A percentile compares a stretch with the other conserved stretches of the same genome.
Conservation (phyloP, 1,140 invertebrate species). For the Drosophila sp. region DNA sequence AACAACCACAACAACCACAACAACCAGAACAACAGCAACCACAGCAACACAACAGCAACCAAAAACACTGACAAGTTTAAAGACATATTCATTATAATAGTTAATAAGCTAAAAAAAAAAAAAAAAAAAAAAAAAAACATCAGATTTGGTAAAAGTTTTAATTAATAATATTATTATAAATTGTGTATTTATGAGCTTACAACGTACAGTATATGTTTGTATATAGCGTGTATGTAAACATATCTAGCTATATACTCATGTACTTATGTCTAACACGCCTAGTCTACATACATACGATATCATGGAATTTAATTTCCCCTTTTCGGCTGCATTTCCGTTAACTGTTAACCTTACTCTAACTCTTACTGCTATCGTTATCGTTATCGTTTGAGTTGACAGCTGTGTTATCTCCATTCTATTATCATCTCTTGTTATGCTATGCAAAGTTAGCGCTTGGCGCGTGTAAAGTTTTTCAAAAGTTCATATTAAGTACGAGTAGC, state of each 20-base stretch:
- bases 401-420: not conserved
- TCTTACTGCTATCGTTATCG: conserved; percentile 25
- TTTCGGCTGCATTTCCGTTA: conserved; percentile 50
- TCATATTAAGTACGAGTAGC: conserved; percentile 70
- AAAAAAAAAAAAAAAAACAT: too few relatives aligned
- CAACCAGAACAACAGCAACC: not conserved
- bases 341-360: conserved; percentile 5
- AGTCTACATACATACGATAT: conserved; percentile 23
- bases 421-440: conserved; percentile 39
- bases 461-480: conserved; percentile 68
- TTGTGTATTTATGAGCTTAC: conserved; percentile 78
- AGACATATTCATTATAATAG: conserved; percentile 77
- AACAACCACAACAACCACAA: conserved; percentile 13
- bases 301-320: conserved; percentile 15
- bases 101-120: conserved; percentile 41
- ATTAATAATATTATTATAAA: conserved; percentile 53
- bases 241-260: conserved; percentile 45
- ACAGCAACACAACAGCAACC: not conserved
- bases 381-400: not conserved
- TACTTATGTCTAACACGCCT: conserved; percentile 41
- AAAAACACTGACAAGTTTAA: conserved; percentile 58
- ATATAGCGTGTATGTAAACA: conserved; percentile 39
- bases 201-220: conserved; percentile 51
- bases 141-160: conserved; percentile 62
- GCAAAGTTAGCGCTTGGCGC: conserved; percentile 43